A percentile compares a stretch with the other conserved stretches of the same genome.
Evolutionary conservation across 2,113 vertebrate genomes (phyloP).

Genomic region (Strix uralensis): DNA sequence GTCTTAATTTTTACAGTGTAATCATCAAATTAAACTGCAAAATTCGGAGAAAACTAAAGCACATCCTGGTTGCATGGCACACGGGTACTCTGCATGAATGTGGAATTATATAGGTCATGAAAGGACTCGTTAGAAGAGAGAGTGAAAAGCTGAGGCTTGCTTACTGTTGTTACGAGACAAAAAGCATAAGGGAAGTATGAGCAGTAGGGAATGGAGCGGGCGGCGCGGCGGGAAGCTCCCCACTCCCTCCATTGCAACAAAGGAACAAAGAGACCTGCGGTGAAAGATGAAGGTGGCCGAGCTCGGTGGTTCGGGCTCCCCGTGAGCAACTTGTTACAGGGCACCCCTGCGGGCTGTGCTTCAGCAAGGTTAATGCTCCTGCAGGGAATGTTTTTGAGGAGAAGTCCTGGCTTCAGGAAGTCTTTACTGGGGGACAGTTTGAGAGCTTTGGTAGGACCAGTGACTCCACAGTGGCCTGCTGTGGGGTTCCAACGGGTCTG

Average conservation of each 20-base stretch:
- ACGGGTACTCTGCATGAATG: not conserved
- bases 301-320: not conserved
- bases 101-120: not conserved
- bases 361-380: not conserved
- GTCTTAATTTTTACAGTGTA: not conserved
- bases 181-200: not conserved
- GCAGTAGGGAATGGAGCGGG: not conserved
- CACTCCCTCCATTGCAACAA: not conserved
- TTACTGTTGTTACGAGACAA: not conserved
- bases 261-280: conserved; percentile 39
- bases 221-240: not conserved
- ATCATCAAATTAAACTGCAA: not conserved
- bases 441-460: not conserved
- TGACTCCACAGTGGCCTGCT: rapidly evolving
- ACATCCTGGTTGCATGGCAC: not conserved
- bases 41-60: not conserved
- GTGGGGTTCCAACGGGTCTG: rapidly evolving
- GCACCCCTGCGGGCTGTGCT: not conserved
- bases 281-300: not conserved
- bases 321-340: not conserved
- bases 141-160: not conserved
- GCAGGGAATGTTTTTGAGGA: rapidly evolving
- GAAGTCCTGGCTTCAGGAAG: not conserved
- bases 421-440: not conserved
- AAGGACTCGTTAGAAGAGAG: not conserved